Evolutionary conservation across 2,888 invertebrate species (phyloP).

Genomic region (Blera fallax): DNA sequence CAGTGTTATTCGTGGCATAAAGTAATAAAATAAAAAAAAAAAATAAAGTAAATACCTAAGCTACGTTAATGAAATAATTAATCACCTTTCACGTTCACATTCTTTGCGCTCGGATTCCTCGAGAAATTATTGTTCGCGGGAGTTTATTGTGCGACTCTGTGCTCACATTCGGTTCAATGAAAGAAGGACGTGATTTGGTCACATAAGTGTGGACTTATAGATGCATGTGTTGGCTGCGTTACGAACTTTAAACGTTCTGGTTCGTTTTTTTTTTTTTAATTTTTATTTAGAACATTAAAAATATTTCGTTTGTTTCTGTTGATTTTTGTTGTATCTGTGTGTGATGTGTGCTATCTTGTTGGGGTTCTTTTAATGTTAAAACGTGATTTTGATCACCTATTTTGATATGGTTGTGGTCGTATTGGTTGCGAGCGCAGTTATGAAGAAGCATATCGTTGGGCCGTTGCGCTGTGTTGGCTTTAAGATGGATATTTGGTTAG

Average conservation of each 20-base stretch:
- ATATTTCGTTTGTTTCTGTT: slow-evolving; percentile 20
- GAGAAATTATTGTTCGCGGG: slow-evolving; percentile 67
- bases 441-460: not conserved
- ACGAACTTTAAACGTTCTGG: slow-evolving; percentile 14
- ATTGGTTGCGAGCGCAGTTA: not conserved
- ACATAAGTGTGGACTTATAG: slow-evolving; percentile 47
- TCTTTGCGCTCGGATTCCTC: slow-evolving; percentile 64
- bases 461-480: not conserved
- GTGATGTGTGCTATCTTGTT: slow-evolving; percentile 18
- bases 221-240: slow-evolving; percentile 57
- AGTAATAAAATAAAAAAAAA: slow-evolving; percentile 39
- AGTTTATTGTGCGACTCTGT: slow-evolving; percentile 45
- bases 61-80: slow-evolving; percentile 72
- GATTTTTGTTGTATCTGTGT: not conserved
- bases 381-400: slow-evolving; percentile 68
- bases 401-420: slow-evolving; percentile 45
- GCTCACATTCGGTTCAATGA: slow-evolving; percentile 65
- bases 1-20: slow-evolving; percentile 56
- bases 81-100: slow-evolving; percentile 71
- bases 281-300: slow-evolving; percentile 64
- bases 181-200: slow-evolving; percentile 68
- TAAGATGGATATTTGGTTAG: not conserved
- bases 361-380: slow-evolving; percentile 43
- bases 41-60: slow-evolving; percentile 53
- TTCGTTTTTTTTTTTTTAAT: slow-evolving; percentile 24